Evolutionary conservation across 2,113 vertebrate species (phyloP).

Genomic region (Ornithorhynchus anatinus): DNA sequence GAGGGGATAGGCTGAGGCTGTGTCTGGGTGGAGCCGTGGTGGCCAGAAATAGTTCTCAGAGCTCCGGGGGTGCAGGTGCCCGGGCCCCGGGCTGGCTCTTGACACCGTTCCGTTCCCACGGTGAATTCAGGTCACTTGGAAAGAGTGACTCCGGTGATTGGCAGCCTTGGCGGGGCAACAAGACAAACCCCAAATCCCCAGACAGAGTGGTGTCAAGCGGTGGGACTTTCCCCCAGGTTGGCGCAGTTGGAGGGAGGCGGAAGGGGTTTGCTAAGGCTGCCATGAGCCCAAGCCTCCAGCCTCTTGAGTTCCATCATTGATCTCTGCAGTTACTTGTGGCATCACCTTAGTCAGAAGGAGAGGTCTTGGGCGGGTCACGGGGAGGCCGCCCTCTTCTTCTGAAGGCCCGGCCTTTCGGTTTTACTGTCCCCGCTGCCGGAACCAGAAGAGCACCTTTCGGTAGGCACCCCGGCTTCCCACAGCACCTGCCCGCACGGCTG

Average conservation of each 20-base stretch:
- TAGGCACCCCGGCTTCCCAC: conserved; percentile 4
- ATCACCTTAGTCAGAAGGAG: conserved; percentile 57
- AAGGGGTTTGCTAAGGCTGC: no score
- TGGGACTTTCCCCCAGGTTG: conserved; percentile 16
- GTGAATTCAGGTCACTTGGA: not conserved
- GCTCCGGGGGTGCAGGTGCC: not conserved
- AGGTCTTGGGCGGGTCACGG: conserved; percentile 58
- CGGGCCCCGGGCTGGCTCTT: not conserved
- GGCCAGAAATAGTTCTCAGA: not conserved
- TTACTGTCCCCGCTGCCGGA: conserved; percentile 52
- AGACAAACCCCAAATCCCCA: not conserved
- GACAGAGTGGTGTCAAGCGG: not conserved
- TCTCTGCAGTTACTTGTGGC: conserved; percentile 49
- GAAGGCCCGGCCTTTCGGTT: conserved; percentile 59
- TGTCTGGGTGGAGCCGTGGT: not conserved
- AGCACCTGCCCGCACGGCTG: conserved; percentile 43
- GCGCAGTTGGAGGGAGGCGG: not conserved
- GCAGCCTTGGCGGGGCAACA: not conserved
- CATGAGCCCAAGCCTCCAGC: not conserved
- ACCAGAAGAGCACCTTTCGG: conserved; percentile 25
- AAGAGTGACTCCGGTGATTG: not conserved
- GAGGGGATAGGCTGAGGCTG: not conserved
- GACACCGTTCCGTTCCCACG: not conserved
- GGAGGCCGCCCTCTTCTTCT: conserved; percentile 45
- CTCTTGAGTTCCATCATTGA: conserved; percentile 5